Percentiles rank a stretch among this genome's conserved stretches.
phyloP scores from a whole-genome alignment of 2,113 vertebrate genomes.

The Chauna torquata region DNA sequence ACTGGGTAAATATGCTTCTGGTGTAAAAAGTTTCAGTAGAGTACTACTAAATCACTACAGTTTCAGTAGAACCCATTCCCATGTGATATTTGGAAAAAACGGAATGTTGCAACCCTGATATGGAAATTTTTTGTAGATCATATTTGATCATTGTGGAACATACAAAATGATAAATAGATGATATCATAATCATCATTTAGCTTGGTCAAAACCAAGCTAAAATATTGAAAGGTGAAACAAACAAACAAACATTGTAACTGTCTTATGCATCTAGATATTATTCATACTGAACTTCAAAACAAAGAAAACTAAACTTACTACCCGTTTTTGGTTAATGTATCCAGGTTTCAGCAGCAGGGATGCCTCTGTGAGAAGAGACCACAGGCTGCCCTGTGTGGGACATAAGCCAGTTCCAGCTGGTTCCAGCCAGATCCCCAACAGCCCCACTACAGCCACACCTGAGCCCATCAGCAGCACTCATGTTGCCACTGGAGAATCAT shows the following conservation, averaged over 20 bases:
- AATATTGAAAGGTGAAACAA: background rate
- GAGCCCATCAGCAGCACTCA: too few relatives aligned
- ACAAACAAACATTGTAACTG: background rate
- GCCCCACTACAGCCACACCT: too few relatives aligned
- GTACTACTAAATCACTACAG: too few relatives aligned
- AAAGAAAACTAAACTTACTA: background rate
- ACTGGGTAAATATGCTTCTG: background rate
- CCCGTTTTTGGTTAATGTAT: too few relatives aligned
- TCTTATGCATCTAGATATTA: background rate
- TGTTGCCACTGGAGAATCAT: too few relatives aligned
- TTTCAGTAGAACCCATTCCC: background rate
- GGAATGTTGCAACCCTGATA: background rate
- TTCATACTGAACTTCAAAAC: background rate
- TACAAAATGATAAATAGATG: background rate
- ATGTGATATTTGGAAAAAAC: background rate
- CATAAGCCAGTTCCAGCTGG: too few relatives aligned
- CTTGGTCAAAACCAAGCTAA: background rate
- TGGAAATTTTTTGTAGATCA: background rate
- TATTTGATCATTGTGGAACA: background rate
- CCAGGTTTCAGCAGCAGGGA: too few relatives aligned
- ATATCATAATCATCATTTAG: background rate
- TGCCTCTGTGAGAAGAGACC: too few relatives aligned
- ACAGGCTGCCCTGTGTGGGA: too few relatives aligned
- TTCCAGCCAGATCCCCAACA: too few relatives aligned
- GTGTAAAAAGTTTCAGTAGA: background rate